phyloP scores from a whole-genome alignment of 2,888 invertebrate species.

The Apoda limacodes region DNA sequence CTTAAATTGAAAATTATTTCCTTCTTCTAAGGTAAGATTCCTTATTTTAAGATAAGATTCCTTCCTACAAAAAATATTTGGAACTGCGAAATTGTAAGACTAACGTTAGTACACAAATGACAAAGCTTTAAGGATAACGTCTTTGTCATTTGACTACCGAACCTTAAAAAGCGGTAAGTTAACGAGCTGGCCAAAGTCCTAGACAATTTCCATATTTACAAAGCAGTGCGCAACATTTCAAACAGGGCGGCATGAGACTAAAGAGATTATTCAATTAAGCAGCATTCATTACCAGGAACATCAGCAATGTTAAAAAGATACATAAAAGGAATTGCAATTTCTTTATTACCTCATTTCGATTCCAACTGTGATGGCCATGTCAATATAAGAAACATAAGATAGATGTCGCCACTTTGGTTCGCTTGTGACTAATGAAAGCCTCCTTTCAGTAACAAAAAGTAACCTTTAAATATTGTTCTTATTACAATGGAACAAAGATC shows the following conservation, averaged over 20 bases:
- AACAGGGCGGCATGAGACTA: constrained; percentile 18
- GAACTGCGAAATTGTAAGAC: no score
- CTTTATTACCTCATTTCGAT: constrained; percentile 50
- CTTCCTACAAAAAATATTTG: no score
- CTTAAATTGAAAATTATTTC: no score
- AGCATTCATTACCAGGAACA: constrained; percentile 35
- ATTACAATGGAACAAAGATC: not conserved
- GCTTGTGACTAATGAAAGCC: constrained; percentile 36
- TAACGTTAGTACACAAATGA: no score
- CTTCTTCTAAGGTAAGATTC: no score
- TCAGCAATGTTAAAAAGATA: constrained; percentile 34
- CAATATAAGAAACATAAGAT: constrained; percentile 50
- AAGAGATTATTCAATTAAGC: constrained; percentile 41
- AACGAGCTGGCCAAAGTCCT: no score
- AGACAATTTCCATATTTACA: no score
- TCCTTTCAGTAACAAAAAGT: constrained; percentile 14
- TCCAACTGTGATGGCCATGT: constrained; percentile 36
- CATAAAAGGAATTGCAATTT: constrained; percentile 44
- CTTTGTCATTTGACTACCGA: no score
- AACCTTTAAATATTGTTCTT: not conserved
- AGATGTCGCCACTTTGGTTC: constrained; percentile 41
- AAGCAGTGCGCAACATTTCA: constrained; percentile 13
- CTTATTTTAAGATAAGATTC: no score
- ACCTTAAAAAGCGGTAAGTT: no score
- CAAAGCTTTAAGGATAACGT: no score